Evolutionary conservation across 2,888 invertebrate genomes (phyloP).

Genomic region (Rhagophthalmus giganteus): DNA sequence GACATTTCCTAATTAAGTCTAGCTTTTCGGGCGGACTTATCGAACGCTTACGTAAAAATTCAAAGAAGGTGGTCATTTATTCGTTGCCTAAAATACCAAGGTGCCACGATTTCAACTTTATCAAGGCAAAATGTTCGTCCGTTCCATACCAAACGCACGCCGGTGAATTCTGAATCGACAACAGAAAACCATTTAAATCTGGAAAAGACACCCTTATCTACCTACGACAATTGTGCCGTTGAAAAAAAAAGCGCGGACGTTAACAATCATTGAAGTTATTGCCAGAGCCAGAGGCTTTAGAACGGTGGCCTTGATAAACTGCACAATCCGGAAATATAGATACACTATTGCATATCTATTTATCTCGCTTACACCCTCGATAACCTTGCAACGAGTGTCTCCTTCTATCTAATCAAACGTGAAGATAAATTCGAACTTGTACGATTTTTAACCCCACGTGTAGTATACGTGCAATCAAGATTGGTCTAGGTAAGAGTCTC

Average conservation of each 20-base stretch:
- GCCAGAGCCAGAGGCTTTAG: too few relatives aligned
- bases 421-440: slow-evolving; percentile 2
- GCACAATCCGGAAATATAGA: slow-evolving; percentile 48
- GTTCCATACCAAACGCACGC: too few relatives aligned
- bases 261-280: too few relatives aligned
- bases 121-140: too few relatives aligned
- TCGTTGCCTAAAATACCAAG: too few relatives aligned
- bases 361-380: slow-evolving; percentile 13
- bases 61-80: too few relatives aligned
- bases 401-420: slow-evolving; percentile 10
- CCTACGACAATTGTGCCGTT: too few relatives aligned
- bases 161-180: too few relatives aligned
- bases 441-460: slow-evolving; percentile 25
- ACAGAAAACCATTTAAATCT: too few relatives aligned
- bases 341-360: slow-evolving; percentile 14
- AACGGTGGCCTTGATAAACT: slow-evolving; percentile 49
- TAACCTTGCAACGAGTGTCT: not conserved
- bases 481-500: slow-evolving; percentile 41
- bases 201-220: too few relatives aligned
- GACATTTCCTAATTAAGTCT: slow-evolving; percentile 22
- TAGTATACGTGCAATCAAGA: slow-evolving; percentile 23
- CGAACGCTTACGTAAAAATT: slow-evolving; percentile 9
- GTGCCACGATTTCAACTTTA: too few relatives aligned
- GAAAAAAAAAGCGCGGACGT: too few relatives aligned
- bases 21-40: slow-evolving; percentile 16